Evolutionary conservation across 1,140 invertebrate genomes (phyloP).

Genomic region (Euwallacea similis): DNA sequence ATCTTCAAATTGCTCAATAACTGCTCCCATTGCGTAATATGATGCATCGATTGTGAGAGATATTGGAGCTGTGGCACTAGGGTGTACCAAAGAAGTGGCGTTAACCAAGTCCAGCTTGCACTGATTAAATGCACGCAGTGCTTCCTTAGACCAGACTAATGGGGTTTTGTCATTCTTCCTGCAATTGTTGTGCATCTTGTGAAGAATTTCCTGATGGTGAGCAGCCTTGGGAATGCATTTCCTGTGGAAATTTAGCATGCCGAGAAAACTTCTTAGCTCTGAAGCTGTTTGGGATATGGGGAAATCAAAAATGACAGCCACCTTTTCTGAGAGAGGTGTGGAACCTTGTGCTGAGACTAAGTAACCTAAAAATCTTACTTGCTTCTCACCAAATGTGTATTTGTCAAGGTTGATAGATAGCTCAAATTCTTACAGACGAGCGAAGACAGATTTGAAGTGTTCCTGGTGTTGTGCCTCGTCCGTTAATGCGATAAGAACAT

Average conservation of each 20-base stretch:
- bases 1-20: background rate
- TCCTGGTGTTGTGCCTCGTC: background rate
- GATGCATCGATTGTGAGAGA: background rate
- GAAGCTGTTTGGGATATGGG: background rate
- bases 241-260: background rate
- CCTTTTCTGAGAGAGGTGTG: background rate
- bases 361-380: slow-evolving; percentile 1
- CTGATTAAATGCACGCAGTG: too few relatives aligned
- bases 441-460: too few relatives aligned
- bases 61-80: background rate
- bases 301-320: background rate
- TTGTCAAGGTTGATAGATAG: background rate
- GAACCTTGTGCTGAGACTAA: background rate
- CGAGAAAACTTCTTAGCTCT: background rate
- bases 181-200: background rate
- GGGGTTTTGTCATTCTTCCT: background rate
- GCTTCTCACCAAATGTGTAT: background rate
- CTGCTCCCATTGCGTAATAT: background rate
- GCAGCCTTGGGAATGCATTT: background rate
- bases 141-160: background rate
- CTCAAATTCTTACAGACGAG: too few relatives aligned
- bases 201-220: background rate
- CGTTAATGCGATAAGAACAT: background rate
- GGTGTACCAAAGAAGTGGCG: background rate
- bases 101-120: background rate